A percentile compares a stretch with the other conserved stretches of the same genome.
Evolutionary conservation across 2,888 invertebrate genomes (phyloP).

Genomic region (Darwinula stevensoni): DNA sequence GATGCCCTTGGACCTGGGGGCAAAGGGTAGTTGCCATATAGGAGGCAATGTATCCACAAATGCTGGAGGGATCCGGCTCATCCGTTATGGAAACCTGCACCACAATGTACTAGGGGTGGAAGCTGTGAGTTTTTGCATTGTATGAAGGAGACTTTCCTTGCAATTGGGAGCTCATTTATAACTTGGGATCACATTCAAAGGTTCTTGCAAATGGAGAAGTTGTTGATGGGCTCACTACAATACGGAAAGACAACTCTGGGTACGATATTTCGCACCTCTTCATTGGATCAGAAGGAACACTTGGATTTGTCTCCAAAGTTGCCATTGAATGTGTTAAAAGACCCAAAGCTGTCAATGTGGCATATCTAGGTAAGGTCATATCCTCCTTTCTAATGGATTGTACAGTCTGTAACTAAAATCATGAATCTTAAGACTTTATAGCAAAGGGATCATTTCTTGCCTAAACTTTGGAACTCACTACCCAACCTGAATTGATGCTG

Average conservation of each 20-base stretch:
- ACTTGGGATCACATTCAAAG: no score
- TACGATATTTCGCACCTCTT: conserved; percentile 88
- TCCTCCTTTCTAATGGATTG: no score
- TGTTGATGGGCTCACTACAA: conserved; percentile 46
- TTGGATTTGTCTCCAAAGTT: conserved; percentile 76
- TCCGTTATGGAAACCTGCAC: conserved; percentile 82
- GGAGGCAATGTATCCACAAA: conserved; percentile 90
- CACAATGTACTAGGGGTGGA: conserved; percentile 70
- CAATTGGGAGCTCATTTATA: no score
- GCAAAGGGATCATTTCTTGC: no score
- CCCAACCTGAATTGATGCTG: no score
- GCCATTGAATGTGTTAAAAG: conserved; percentile 63
- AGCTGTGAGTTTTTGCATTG: no score
- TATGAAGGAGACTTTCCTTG: no score
- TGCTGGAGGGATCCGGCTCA: conserved; percentile 74
- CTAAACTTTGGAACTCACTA: no score
- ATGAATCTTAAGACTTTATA: no score
- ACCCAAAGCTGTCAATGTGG: conserved; percentile 51
- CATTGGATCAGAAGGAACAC: conserved; percentile 86
- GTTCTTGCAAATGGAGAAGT: conserved; percentile 58
- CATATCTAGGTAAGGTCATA: conserved; percentile 68
- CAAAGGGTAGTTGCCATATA: conserved; percentile 80
- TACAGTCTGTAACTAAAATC: neutral
- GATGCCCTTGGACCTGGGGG: conserved; percentile 86
- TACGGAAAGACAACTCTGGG: conserved; percentile 93